Evolutionary conservation across 2,888 invertebrate species (phyloP).

Genomic region (Meliscaeva auricollis): DNA sequence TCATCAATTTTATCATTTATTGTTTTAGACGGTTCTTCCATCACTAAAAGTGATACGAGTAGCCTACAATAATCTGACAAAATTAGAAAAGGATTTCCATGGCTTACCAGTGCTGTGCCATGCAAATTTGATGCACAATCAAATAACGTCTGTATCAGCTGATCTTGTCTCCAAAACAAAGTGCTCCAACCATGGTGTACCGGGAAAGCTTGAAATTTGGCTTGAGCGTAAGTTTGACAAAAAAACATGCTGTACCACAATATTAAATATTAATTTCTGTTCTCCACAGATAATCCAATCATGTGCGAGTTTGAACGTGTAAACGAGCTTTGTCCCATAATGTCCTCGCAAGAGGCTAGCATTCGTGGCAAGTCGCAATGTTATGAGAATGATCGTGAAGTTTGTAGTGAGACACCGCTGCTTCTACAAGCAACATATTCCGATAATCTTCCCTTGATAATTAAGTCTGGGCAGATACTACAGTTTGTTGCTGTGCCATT

Average conservation of each 20-base stretch:
- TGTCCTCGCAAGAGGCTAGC: constrained; percentile 90
- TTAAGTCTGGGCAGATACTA: constrained; percentile 78
- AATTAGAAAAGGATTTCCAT: constrained; percentile 92
- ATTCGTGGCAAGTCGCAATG: constrained; percentile 89
- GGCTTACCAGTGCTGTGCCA: constrained; percentile 92
- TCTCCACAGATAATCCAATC: constrained; percentile 90
- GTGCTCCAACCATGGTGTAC: constrained; percentile 92
- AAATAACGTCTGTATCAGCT: constrained; percentile 89
- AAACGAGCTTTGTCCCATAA: constrained; percentile 88
- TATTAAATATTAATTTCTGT: neutral
- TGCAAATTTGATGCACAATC: constrained; percentile 92
- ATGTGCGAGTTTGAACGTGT: constrained; percentile 89
- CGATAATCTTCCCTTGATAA: constrained; percentile 79
- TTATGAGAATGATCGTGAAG: constrained; percentile 83
- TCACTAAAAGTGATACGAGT: constrained; percentile 91
- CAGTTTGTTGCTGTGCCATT: constrained; percentile 78
- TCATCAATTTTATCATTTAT: neutral
- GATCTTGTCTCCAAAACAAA: constrained; percentile 92
- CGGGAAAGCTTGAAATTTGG: constrained; percentile 88
- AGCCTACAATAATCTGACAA: constrained; percentile 90
- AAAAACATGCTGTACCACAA: neutral
- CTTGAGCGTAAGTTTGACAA: constrained; percentile 88
- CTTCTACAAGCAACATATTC: constrained; percentile 78
- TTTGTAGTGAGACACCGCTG: constrained; percentile 82
- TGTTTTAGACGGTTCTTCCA: constrained; percentile 89